phyloP scores from a whole-genome alignment of 2,113 vertebrate genomes.

The Oreochromis aureus region DNA sequence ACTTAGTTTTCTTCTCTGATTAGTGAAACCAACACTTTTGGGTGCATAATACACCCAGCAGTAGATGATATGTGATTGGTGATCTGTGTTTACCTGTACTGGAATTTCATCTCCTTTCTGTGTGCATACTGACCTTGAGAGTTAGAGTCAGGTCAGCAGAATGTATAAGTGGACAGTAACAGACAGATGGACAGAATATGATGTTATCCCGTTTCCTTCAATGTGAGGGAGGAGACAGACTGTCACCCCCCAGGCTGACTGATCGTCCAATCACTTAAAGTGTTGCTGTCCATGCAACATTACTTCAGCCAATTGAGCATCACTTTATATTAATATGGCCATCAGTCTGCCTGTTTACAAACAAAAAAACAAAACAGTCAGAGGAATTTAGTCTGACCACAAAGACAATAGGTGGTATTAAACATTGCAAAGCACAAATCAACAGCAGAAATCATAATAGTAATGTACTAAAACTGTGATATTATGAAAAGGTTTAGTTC shows the following conservation, averaged over 20 bases:
- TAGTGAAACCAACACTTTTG: not conserved
- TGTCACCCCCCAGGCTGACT: slow-evolving; percentile 43
- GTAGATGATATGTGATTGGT: not conserved
- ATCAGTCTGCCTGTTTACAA: slow-evolving; percentile 54
- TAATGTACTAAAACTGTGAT: not conserved
- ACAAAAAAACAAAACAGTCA: slow-evolving; percentile 4
- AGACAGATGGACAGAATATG: slow-evolving; percentile 4
- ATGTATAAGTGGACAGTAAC: not conserved
- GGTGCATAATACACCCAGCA: not conserved
- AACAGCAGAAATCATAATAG: not conserved
- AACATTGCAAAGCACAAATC: not conserved
- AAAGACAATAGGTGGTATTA: slow-evolving; percentile 12
- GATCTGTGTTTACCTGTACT: not conserved
- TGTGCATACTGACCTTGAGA: not conserved
- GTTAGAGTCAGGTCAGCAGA: not conserved
- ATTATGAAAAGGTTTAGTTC: not conserved
- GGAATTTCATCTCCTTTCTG: not conserved
- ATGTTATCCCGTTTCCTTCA: slow-evolving; percentile 10
- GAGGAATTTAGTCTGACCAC: not conserved
- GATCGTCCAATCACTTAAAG: slow-evolving; percentile 56
- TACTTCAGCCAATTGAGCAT: slow-evolving; percentile 66
- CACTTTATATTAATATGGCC: slow-evolving; percentile 57
- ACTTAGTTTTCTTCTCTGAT: not conserved
- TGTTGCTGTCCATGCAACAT: slow-evolving; percentile 58
- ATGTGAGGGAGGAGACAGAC: not conserved